Conservation (phyloP, 1,140 invertebrate genomes). For the Parapsyche elsis region DNA sequence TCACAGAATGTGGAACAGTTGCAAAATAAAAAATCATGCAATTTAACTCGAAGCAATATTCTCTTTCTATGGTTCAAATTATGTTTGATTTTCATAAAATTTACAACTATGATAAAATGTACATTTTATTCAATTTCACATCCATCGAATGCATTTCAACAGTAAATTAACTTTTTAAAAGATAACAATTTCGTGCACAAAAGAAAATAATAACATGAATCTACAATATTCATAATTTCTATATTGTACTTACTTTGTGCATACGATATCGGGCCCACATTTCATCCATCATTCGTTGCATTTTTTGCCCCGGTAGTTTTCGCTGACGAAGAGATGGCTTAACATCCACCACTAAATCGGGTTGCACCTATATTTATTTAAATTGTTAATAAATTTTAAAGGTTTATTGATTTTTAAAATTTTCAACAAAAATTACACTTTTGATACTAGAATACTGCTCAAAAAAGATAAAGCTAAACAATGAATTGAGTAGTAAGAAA, state of each 20-base stretch:
- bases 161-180: not conserved
- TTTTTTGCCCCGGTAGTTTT: conserved; percentile 89
- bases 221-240: no score
- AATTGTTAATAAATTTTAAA: conserved; percentile 2
- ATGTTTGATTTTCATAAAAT: no score
- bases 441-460: not conserved
- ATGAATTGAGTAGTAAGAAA: not conserved
- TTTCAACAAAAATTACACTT: not conserved
- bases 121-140: not conserved
- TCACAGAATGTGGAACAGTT: not conserved
- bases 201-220: no score
- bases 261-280: conserved; percentile 73
- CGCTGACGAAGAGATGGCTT: conserved; percentile 90
- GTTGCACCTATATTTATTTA: conserved; percentile 67
- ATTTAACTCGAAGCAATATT: no score
- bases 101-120: not conserved
- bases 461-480: not conserved
- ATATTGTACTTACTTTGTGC: conserved; percentile 64
- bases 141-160: not conserved
- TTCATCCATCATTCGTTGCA: conserved; percentile 80
- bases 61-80: no score
- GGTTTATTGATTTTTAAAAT: not conserved
- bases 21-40: no score
- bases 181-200: not conserved
- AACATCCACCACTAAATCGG: conserved; percentile 94